phyloP scores from a whole-genome alignment of 2,888 invertebrate genomes.

The Caenorhabditis sp. region DNA sequence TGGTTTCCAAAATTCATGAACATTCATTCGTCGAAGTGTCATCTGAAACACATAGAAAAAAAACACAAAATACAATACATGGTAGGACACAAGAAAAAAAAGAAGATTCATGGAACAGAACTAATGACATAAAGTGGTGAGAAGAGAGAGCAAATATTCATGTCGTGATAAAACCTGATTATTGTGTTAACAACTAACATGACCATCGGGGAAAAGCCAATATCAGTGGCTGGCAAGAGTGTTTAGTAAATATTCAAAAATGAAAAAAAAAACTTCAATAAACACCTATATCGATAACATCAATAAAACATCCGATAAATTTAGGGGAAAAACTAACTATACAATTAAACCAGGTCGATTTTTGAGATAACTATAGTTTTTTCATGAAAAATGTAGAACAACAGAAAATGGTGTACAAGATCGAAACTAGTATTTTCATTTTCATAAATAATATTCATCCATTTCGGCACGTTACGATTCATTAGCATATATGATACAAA shows the following conservation, averaged over 20 bases:
- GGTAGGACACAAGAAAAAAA: slow-evolving; percentile 3
- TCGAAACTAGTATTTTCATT: background rate
- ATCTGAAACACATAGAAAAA: slow-evolving; percentile 9
- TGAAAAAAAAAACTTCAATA: background rate
- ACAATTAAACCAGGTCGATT: background rate
- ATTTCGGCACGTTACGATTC: background rate
- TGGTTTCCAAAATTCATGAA: slow-evolving; percentile 36
- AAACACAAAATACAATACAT: background rate
- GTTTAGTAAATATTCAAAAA: background rate
- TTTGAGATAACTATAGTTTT: background rate
- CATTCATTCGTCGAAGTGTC: slow-evolving; percentile 25
- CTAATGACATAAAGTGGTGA: slow-evolving; percentile 1
- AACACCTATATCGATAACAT: background rate
- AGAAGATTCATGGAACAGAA: background rate
- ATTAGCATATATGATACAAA: background rate
- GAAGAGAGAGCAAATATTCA: background rate
- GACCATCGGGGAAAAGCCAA: background rate
- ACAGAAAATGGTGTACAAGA: background rate
- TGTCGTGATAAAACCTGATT: slow-evolving; percentile 1
- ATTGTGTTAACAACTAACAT: background rate
- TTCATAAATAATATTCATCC: background rate
- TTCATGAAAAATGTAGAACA: background rate
- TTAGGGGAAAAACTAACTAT: background rate
- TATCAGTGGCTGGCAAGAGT: background rate
- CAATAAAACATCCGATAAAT: background rate